Evolutionary conservation across 1,140 invertebrate species (phyloP).

Genomic region (Zaprionus lachaisei): DNA sequence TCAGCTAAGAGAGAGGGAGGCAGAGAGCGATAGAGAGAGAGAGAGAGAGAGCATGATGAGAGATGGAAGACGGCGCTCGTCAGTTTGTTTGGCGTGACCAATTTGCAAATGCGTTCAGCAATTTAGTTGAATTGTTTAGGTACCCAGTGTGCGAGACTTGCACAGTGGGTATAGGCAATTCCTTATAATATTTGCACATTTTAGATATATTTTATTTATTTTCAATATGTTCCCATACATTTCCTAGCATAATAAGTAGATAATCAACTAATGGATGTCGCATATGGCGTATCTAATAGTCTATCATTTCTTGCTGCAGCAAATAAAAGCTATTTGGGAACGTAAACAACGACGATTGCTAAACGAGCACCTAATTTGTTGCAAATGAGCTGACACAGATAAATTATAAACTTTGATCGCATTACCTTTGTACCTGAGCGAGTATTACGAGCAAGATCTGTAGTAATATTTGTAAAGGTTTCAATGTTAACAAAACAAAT

Average conservation of each 20-base stretch:
- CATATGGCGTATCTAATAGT: conserved; percentile 1
- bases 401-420: conserved; percentile 29
- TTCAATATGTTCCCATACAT: neutral
- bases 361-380: conserved; percentile 56
- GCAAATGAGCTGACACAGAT: conserved; percentile 42
- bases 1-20: neutral
- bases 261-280: neutral
- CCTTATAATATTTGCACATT: neutral
- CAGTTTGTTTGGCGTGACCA: conserved; percentile 43
- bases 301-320: conserved; percentile 5
- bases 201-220: neutral
- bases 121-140: conserved; percentile 11
- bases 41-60: neutral
- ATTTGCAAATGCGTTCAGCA: conserved; percentile 50
- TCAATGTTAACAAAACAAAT: neutral
- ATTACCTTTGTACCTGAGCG: neutral
- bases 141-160: neutral
- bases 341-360: conserved; percentile 17
- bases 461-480: neutral
- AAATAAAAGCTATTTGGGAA: conserved; percentile 12
- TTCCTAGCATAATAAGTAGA: neutral
- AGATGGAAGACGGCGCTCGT: conserved; percentile 6
- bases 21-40: too few species aligned
- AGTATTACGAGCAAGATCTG: neutral
- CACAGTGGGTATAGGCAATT: conserved; percentile 1